Evolutionary conservation across 1,140 invertebrate genomes (phyloP).

Genomic region (Oreohelix idahoensis): DNA sequence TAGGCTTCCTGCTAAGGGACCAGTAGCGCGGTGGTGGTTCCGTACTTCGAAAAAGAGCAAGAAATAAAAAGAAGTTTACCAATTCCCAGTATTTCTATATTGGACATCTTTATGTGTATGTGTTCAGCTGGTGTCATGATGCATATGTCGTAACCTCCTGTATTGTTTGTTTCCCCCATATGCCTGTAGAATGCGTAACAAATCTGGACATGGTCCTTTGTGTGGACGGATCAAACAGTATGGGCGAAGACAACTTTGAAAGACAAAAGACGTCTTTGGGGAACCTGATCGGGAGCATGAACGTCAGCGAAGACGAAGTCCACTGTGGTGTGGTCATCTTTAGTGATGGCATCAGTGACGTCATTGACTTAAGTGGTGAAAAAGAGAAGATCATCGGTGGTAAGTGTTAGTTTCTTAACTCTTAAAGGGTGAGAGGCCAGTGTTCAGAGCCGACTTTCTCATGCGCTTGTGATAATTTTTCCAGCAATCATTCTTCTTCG

Average conservation of each 20-base stretch:
- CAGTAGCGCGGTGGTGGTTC: too few relatives aligned
- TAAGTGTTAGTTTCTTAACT: not conserved
- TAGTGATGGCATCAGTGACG: not conserved
- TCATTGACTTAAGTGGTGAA: not conserved
- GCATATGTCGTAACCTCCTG: not conserved
- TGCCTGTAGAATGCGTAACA: slow-evolving; percentile 6
- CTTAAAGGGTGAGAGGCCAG: too few relatives aligned
- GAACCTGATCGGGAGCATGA: not conserved
- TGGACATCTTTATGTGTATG: not conserved
- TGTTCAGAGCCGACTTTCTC: too few relatives aligned
- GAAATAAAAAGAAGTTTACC: not conserved
- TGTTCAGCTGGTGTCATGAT: not conserved
- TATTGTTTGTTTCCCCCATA: not conserved
- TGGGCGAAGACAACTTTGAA: slow-evolving; percentile 16
- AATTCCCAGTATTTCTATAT: not conserved
- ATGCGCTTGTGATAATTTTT: too few relatives aligned
- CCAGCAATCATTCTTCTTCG: too few relatives aligned
- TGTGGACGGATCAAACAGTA: slow-evolving; percentile 30
- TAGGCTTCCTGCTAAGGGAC: too few relatives aligned
- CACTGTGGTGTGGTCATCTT: not conserved
- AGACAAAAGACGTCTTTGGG: not conserved
- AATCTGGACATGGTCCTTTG: slow-evolving; percentile 15
- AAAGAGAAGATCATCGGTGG: not conserved
- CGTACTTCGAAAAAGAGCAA: not conserved
- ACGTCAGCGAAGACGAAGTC: slow-evolving; percentile 7